Evolutionary conservation across 92 coral and sea anemone species (phyloP).

Genomic region (Pocillopora grandis): DNA sequence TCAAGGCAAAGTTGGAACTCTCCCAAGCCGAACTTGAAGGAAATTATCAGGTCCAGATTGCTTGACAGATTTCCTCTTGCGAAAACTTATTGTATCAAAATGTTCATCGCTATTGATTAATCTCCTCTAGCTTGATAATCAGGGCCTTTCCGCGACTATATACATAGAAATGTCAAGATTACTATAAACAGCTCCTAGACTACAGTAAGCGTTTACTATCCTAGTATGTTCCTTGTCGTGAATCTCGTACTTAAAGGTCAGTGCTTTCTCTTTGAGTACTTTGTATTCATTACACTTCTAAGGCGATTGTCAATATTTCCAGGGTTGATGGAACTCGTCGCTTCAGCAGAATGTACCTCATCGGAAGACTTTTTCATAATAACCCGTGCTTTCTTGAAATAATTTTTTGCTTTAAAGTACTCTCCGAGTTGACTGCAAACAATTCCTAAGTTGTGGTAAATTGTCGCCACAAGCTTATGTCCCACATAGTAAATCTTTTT

Average conservation of each 20-base stretch:
- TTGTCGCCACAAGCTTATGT: neutral
- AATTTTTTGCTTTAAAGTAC: constrained; percentile 21
- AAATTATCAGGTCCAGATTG: too few species aligned
- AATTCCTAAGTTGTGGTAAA: constrained; percentile 14
- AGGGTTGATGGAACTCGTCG: constrained; percentile 13
- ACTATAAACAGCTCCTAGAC: neutral
- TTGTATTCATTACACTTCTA: neutral
- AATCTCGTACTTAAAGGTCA: neutral
- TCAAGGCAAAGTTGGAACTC: too few species aligned
- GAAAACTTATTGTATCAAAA: too few species aligned
- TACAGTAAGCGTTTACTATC: neutral
- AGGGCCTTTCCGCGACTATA: too few species aligned
- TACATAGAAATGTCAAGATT: too few species aligned
- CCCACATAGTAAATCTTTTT: neutral
- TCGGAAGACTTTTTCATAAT: neutral
- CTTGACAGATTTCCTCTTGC: too few species aligned
- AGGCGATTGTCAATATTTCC: neutral
- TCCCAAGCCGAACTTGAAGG: too few species aligned
- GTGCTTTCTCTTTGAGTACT: neutral
- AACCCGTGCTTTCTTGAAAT: constrained; percentile 17
- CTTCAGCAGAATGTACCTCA: constrained; percentile 15
- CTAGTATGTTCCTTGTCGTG: neutral
- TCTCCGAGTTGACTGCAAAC: neutral
- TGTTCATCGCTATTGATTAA: too few species aligned
- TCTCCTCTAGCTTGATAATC: too few species aligned